phyloP scores from a whole-genome alignment of 2,113 vertebrate species.

The Elaphurus davidianus region DNA sequence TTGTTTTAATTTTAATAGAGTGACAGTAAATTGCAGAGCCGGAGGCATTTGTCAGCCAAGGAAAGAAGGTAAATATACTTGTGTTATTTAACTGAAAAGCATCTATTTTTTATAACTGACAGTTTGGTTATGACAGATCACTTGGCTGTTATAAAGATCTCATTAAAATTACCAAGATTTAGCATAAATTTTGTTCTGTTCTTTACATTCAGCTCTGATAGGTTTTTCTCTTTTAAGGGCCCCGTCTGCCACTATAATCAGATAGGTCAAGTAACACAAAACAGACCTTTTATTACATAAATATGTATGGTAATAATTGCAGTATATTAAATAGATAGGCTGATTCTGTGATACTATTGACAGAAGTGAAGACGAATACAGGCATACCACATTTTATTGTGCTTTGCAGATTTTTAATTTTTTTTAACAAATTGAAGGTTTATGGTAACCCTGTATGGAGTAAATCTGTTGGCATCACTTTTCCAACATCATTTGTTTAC shows the following conservation, averaged over 20 bases:
- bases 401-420: neutral
- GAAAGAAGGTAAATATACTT: constrained; percentile 89
- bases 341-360: neutral
- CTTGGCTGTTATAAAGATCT: constrained; percentile 8
- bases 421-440: neutral
- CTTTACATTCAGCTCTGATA: neutral
- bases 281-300: neutral
- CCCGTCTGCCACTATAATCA: neutral
- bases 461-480: neutral
- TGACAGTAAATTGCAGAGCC: constrained; percentile 83
- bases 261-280: neutral
- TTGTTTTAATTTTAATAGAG: constrained; percentile 77
- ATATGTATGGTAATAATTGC: neutral
- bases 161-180: constrained; percentile 18
- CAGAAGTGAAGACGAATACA: neutral
- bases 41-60: constrained; percentile 93
- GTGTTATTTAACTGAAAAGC: constrained; percentile 21
- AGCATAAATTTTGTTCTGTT: neutral
- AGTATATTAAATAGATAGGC: neutral
- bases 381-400: neutral
- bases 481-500: neutral
- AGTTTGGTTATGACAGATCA: neutral
- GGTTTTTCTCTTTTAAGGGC: neutral
- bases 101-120: neutral
- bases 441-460: neutral